A percentile compares a stretch with the other conserved stretches of the same genome.
Conservation (phyloP, 2,797 vertebrate genomes). For the Leucoraja ocellata region DNA sequence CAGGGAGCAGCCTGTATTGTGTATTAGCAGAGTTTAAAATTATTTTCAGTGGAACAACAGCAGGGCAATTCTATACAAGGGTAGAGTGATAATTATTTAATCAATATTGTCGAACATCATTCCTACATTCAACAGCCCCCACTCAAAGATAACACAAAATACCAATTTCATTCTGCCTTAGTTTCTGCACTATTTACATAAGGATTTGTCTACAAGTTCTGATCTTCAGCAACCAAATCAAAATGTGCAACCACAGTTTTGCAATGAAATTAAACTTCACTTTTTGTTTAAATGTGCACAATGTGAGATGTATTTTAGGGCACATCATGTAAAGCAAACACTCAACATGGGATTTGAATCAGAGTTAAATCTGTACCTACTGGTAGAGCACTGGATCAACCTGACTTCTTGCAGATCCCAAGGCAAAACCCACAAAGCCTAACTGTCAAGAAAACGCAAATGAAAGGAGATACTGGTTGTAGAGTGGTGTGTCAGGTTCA, state of each 20-base stretch:
- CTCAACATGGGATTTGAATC: not conserved
- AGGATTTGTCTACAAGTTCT: not conserved
- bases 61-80: conserved; percentile 65
- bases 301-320: not conserved
- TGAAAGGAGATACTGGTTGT: conserved; percentile 45
- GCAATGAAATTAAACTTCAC: not conserved
- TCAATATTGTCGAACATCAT: conserved; percentile 23
- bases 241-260: not conserved
- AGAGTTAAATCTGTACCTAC: conserved; percentile 8
- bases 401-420: conserved; percentile 45
- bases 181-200: not conserved
- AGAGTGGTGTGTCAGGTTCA: conserved; percentile 42
- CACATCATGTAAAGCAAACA: not conserved
- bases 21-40: conserved; percentile 61
- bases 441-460: conserved; percentile 49
- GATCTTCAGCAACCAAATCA: not conserved
- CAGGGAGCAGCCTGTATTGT: conserved; percentile 54
- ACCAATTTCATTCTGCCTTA: conserved; percentile 11
- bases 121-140: not conserved
- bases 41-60: conserved; percentile 62
- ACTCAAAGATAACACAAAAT: not conserved
- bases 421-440: conserved; percentile 45
- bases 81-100: conserved; percentile 39
- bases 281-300: not conserved
- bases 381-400: conserved; percentile 20